Base-by-base conservation (phyloP, 2,113 vertebrate species). In the Dunckerocampus dactyliophorus region DNA sequence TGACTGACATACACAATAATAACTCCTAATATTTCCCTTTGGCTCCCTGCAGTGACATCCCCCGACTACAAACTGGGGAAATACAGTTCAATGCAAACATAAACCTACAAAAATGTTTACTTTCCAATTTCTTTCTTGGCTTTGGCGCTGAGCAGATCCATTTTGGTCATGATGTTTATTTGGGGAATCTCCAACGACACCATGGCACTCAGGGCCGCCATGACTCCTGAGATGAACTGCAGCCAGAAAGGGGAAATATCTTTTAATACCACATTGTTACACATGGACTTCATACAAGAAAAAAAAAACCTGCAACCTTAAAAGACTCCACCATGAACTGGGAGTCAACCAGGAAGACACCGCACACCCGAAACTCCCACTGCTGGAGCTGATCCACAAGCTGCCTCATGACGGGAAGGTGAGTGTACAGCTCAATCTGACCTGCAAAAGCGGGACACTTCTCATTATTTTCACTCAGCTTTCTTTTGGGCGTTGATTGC, bases 281-380 rank as follows among this genome's bases (percentile, higher is more conserved):
- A 28, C 13, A 31, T 3, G 0, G 3, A 3, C 21, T n/a, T 45
- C 37, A 0, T 31, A 14, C 20, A 50, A 47, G 4, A 42, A n/a
- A 17, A 56, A 28, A 4, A 39, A n/a, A 58, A 17, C 3, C 3
- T 11, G 1, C 71, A 89, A 98, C 97, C 94, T 99, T 99, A 62
- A 97, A 98, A 9, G 94, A 95, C 78, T 99, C 97, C 79, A 99
- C 95, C 97, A 99, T 98, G 63, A 99, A 98, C 72, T 98, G 97
- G 10, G 97, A 98, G 87, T 99, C 96, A 1, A 99, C 95, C 5
- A 99, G 92, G 69, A 99, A 99, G 64, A 99, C 92, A 0, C 96
- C 97, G 59, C 97, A 99, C 76, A 99, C 93, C 0, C 93, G 91
- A 80, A 99, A 98, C 76, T 98, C 95, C 97, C 94, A 96, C 79